Evolutionary conservation across 2,888 invertebrate genomes (phyloP).

Genomic region (Eudasyphora cyanicolor): DNA sequence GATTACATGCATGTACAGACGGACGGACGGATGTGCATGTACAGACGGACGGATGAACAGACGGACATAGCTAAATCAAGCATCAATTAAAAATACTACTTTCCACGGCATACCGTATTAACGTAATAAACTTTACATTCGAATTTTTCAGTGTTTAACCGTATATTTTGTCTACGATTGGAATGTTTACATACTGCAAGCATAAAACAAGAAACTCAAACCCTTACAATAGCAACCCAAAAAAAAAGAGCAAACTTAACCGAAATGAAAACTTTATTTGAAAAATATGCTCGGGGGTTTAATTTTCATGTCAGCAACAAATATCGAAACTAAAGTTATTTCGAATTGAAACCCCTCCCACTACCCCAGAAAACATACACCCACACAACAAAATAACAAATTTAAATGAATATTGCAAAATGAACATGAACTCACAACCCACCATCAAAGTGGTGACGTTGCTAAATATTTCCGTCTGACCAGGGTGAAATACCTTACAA

Average conservation of each 20-base stretch:
- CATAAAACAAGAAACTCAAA: neutral
- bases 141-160: neutral
- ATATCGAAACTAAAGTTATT: constrained; percentile 6
- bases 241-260: neutral
- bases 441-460: neutral
- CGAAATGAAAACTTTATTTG: constrained; percentile 2
- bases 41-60: no score
- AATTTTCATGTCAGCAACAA: constrained; percentile 39
- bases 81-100: no score
- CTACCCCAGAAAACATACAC: neutral
- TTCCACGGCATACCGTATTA: no score
- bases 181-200: neutral
- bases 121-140: neutral
- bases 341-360: neutral
- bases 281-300: constrained; percentile 34
- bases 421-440: neutral
- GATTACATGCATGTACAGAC: no score
- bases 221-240: no score
- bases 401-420: constrained; percentile 15
- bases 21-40: no score
- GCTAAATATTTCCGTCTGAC: neutral
- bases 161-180: neutral
- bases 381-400: neutral
- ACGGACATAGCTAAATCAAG: no score
- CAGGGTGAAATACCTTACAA: neutral